Base-by-base conservation (phyloP, 2,113 vertebrate species). In the Ageneiosus marmoratus region DNA sequence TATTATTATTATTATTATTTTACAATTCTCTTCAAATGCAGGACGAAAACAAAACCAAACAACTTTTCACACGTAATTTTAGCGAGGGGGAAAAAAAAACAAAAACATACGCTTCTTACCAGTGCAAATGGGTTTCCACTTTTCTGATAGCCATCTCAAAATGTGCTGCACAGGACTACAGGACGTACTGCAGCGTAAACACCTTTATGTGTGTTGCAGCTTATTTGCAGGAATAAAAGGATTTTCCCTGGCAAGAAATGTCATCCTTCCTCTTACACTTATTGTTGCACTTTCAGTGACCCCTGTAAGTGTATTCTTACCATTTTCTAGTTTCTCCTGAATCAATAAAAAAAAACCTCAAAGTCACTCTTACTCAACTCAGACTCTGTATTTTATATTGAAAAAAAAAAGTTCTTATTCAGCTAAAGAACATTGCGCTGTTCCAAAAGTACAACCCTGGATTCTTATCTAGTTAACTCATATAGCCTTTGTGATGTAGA, bases 401-500 rank as follows among this genome's bases (percentile, higher is more conserved):
- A 2, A 20, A 32, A 34, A 7, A 34, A 75, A 75, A 53, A 8
- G 20, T 53, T 75, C 73, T 32, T 34, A 55, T 76, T 76, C 73
- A 76, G 73, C 73, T 55, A 37, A 55, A 76, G 29, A 55, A 24
- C 10, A 84, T 81, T 56, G 55, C 4, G 48, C 78, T 77, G 51
- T 76, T 44, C 50, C 41, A 24, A 67, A 76, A 46, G 20, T 15
- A 76, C 4, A 63, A 77, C 48, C 29, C 62, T 62, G 56, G 82
- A 86, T 86, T 73, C 81, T 50, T 80, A 77, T 86, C 81, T 76
- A 32, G 77, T 80, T 77, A 77, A 84, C 79, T 80, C 62, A 63
- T 77, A 84, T 83, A 84, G 82, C 58, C 73, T 70, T 51, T 63
- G 78, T 55, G 81, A 80, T 80, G 77, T 44, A 80, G 77, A 86